These are phyloP conservation scores for Papilio elwesi DNA, from an alignment of 2,888 invertebrate genomes.

Conservation along the genomic window DNA sequence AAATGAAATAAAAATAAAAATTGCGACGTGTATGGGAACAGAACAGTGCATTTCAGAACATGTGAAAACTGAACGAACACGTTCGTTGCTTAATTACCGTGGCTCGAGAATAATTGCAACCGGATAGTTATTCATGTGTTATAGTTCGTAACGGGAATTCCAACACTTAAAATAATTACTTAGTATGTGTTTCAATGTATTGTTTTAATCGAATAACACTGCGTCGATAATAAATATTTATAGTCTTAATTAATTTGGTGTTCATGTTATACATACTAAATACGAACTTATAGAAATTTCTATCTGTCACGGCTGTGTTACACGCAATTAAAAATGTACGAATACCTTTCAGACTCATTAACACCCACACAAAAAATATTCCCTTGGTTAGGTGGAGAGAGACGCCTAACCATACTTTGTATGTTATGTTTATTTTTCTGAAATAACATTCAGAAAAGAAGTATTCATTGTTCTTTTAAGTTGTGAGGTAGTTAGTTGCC, in stretches of 20 bases:
- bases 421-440: no score
- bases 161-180: slow-evolving; percentile 17
- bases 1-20: slow-evolving; percentile 1
- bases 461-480: no score
- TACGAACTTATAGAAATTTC: not conserved
- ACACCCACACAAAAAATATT: no score
- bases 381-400: no score
- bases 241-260: not conserved
- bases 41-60: slow-evolving; percentile 9
- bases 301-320: no score
- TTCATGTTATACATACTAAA: not conserved
- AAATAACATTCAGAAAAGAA: no score
- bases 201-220: slow-evolving; percentile 8
- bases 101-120: slow-evolving; percentile 19
- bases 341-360: no score
- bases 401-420: no score
- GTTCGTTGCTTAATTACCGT: slow-evolving; percentile 26
- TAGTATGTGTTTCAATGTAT: slow-evolving; percentile 12
- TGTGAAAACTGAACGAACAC: slow-evolving; percentile 26
- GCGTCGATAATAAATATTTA: not conserved
- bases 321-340: no score
- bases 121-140: slow-evolving; percentile 24
- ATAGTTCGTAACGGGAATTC: slow-evolving; percentile 20
- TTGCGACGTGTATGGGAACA: not conserved
- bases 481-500: no score